Evolutionary conservation across 2,113 vertebrate species (phyloP).

Genomic region (Ochotona princeps): DNA sequence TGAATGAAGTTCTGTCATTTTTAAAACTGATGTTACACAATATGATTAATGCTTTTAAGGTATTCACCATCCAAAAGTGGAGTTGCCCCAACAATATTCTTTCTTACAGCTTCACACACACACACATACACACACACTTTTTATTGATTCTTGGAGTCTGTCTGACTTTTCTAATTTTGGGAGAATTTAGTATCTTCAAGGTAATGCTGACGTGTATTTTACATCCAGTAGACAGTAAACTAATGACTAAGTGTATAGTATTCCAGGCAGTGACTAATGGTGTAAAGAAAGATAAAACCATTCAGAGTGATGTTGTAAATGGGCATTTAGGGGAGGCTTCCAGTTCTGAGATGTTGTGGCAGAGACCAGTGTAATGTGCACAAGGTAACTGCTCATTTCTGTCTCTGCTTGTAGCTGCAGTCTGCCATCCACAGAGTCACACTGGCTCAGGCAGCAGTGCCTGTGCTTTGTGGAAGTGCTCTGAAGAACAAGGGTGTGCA

Average conservation of each 20-base stretch:
- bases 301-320: neutral
- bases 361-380: neutral
- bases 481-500: constrained; percentile 97
- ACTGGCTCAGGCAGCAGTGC: constrained; percentile 91
- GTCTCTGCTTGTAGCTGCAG: constrained; percentile 86
- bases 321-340: neutral
- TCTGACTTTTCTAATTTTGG: constrained; percentile 11
- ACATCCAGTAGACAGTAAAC: neutral
- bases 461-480: constrained; percentile 95
- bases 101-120: neutral
- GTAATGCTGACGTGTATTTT: neutral
- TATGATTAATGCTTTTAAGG: constrained; percentile 32
- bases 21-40: constrained; percentile 1
- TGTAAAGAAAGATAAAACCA: neutral
- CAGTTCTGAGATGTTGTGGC: neutral
- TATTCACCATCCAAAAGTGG: neutral
- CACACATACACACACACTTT: neutral
- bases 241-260: neutral
- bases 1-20: neutral
- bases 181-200: constrained; percentile 17
- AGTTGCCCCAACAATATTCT: neutral
- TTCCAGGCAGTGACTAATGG: neutral
- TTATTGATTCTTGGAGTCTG: constrained; percentile 3
- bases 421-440: constrained; percentile 93
- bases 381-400: neutral